Percentiles rank a stretch among this genome's conserved stretches.
phyloP scores from a whole-genome alignment of 2,797 vertebrate genomes.

The Cryptoprocta ferox region DNA sequence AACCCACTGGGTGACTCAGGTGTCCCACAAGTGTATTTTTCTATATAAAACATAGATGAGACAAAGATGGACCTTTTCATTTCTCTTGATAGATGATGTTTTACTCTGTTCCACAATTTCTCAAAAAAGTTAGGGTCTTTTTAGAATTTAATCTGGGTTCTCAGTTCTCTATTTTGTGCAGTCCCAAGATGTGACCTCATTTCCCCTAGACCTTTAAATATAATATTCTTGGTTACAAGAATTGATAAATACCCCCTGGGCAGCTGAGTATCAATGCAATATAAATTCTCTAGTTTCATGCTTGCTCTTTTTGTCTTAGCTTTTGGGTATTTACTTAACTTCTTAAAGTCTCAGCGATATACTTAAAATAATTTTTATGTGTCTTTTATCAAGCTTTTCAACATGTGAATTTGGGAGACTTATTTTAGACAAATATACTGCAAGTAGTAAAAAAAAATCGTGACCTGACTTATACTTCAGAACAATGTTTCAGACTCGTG shows the following conservation, averaged over 20 bases:
- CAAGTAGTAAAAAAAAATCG: background rate
- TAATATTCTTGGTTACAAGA: background rate
- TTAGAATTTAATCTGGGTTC: background rate
- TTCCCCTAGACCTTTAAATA: background rate
- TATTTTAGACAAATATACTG: background rate
- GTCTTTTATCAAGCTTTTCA: background rate
- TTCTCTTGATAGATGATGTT: background rate
- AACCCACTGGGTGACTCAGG: no score
- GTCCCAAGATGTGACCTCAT: background rate
- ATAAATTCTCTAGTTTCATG: background rate
- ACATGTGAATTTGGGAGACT: fast-evolving
- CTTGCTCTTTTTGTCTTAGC: background rate
- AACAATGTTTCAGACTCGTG: background rate
- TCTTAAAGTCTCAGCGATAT: background rate
- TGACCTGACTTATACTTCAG: background rate
- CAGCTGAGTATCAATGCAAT: background rate
- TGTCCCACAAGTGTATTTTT: background rate
- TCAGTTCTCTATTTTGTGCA: background rate
- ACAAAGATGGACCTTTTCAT: background rate
- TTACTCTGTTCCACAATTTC: background rate
- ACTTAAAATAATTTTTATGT: background rate
- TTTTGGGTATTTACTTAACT: background rate
- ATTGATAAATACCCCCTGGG: background rate
- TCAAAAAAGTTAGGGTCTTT: background rate
- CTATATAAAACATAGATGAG: background rate